Conservation (phyloP, 2,888 invertebrate genomes). For the Thymelicus lineola region DNA sequence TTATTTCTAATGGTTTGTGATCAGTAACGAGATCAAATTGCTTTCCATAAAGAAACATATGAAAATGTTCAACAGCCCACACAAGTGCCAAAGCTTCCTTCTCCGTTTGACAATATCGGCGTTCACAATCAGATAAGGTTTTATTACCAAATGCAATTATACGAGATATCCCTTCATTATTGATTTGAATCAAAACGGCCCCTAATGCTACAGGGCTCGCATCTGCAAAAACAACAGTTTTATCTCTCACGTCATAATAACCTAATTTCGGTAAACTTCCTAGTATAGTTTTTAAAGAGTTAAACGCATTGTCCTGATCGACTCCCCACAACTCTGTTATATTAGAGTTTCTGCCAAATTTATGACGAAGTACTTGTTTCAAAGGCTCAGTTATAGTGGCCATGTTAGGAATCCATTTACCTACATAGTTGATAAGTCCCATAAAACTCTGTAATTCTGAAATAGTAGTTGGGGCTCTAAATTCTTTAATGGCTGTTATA, state of each 20-base stretch:
- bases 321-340: conserved; percentile 37
- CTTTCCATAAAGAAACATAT: conserved; percentile 48
- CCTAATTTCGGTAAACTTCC: conserved; percentile 42
- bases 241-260: conserved; percentile 46
- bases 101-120: conserved; percentile 47
- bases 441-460: conserved; percentile 50
- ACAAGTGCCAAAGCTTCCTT: conserved; percentile 49
- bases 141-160: conserved; percentile 47
- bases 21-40: conserved; percentile 52
- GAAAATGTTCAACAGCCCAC: conserved; percentile 49
- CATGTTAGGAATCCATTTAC: conserved; percentile 45
- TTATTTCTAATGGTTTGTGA: conserved; percentile 58
- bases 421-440: conserved; percentile 46
- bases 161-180: conserved; percentile 37
- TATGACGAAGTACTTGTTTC: conserved; percentile 31
- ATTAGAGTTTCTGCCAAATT: conserved; percentile 26
- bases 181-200: conserved; percentile 38
- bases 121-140: conserved; percentile 38
- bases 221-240: conserved; percentile 46
- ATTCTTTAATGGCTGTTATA: conserved; percentile 37
- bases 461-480: conserved; percentile 41
- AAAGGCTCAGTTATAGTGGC: conserved; percentile 45
- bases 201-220: conserved; percentile 48
- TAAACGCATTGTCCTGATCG: conserved; percentile 42
- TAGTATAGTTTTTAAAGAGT: conserved; percentile 38